Conservation (phyloP, 2,797 vertebrate genomes). For the Falco novaeseelandiae region DNA sequence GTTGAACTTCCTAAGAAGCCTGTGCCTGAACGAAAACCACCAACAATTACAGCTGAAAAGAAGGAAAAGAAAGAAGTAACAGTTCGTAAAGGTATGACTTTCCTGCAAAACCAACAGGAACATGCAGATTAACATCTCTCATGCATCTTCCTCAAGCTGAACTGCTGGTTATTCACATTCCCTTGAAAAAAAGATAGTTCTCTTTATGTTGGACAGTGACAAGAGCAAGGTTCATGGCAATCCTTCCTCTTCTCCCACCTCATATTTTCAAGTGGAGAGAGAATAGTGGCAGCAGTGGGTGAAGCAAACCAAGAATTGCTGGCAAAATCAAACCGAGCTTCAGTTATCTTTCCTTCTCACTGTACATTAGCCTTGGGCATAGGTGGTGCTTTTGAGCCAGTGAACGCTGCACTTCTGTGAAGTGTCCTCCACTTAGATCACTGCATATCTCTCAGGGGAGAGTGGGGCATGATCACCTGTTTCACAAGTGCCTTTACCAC, state of each 20-base stretch:
- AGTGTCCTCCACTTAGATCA: neutral
- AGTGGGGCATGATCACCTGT: neutral
- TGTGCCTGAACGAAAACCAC: constrained; percentile 62
- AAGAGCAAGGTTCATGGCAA: neutral
- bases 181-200: neutral
- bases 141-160: neutral
- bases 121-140: neutral
- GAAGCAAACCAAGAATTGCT: neutral
- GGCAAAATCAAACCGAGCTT: neutral
- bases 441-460: neutral
- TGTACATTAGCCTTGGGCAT: neutral
- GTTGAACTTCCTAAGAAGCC: constrained; percentile 55
- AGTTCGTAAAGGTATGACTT: constrained; percentile 72
- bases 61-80: constrained; percentile 75
- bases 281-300: neutral
- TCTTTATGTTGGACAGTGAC: neutral
- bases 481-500: neutral
- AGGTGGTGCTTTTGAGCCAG: neutral
- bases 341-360: neutral
- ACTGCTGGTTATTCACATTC: neutral
- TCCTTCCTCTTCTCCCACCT: neutral
- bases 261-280: neutral
- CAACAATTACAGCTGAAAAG: constrained; percentile 70
- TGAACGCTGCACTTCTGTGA: neutral
- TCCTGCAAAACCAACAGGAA: neutral